Percentiles rank a stretch among this genome's conserved stretches.
Conservation (phyloP, 2,113 vertebrate genomes). For the Phocoena sinus region DNA sequence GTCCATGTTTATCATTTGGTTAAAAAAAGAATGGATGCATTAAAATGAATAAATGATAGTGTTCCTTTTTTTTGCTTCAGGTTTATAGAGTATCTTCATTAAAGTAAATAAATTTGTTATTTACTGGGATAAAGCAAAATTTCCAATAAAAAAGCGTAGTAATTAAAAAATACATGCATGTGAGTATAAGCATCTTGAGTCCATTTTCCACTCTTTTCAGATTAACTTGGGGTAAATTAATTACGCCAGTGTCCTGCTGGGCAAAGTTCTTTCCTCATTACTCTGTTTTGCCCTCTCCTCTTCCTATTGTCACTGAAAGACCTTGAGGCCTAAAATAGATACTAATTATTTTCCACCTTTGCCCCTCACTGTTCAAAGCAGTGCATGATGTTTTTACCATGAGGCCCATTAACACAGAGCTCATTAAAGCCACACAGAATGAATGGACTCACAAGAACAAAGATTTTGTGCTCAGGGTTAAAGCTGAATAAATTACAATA, state of each 20-base stretch:
- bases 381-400: background rate
- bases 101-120: background rate
- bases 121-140: background rate
- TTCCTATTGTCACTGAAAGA: background rate
- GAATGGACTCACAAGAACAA: background rate
- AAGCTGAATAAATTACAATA: background rate
- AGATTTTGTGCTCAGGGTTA: background rate
- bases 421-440: background rate
- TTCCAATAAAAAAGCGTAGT: background rate
- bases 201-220: background rate
- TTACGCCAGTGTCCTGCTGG: background rate
- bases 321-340: conserved; percentile 14
- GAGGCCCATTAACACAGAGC: background rate
- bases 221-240: conserved; percentile 7
- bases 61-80: background rate
- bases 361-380: conserved; percentile 21
- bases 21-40: background rate
- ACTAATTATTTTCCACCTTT: conserved; percentile 55
- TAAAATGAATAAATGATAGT: background rate
- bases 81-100: background rate
- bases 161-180: background rate
- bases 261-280: background rate
- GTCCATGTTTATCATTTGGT: background rate
- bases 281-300: background rate
- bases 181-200: background rate